Evolutionary conservation across 2,797 vertebrate genomes (phyloP), one percentile per base, ranked within the genome.

Genomic region (Melanotaenia nigrans): DNA sequence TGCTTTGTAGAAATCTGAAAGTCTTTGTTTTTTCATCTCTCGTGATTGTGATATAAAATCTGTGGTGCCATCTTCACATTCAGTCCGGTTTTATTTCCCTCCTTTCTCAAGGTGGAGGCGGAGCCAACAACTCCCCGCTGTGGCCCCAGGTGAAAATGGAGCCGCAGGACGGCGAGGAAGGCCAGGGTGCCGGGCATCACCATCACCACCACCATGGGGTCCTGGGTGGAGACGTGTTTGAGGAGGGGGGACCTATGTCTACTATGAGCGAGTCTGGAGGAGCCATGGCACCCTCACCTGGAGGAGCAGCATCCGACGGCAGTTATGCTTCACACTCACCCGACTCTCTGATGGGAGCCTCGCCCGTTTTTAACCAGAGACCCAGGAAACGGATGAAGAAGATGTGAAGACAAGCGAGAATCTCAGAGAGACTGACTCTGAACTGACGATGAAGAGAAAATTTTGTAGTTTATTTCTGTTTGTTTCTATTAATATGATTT

Each of bases 111-210:
- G 97, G 91, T 56, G 88, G 82, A 33, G 88, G 92, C 36, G 95
- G 95, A 32, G 95, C 95, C 73, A 98, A 94, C 87, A 95, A 93
- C 88, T 98, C 97, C 10, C 97, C 97, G 0, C 90, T 99, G 71
- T 99, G 98, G 98, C 97, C 96, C 0, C 97, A 97, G 38, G 97
- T 99, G 0, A 99, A 99, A 87, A 96, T 98, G 94, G 98, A 99
- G 77, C 97, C 97, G 0, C 97, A 98, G 78, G 98, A 99, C 11
- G 94, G 89, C 0, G 97, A 99, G 55, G 98, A 99, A 63, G 92
- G 94, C 75, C 96, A 95, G 18, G 94, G 93, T 0, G 86, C 95
- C 0, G 93, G 95, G 16, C 97, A 85, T 18, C 85, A 87, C n/a
- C 86, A 89, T 1, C 90, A 89, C 2, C 90, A 90, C 3, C 90